Percentiles rank a stretch among this genome's conserved stretches.
phyloP scores from a whole-genome alignment of 1,140 invertebrate genomes.

The Pogonognathellus flavescens region DNA sequence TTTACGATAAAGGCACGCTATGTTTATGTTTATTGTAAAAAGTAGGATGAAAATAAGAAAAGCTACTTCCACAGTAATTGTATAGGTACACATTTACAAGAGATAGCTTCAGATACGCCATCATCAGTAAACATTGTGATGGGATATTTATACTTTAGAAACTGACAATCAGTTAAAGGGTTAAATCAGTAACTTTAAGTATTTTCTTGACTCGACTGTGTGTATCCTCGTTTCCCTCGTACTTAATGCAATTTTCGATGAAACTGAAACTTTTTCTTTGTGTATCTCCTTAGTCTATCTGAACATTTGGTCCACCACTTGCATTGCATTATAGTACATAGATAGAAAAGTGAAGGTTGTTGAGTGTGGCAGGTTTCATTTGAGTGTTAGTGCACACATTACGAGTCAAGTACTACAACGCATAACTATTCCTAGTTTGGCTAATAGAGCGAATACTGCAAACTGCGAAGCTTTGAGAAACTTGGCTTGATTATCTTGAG shows the following conservation, averaged over 20 bases:
- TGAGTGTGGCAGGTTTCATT: background rate
- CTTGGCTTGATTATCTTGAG: constrained; percentile 2
- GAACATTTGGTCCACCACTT: background rate
- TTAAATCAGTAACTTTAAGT: constrained; percentile 20
- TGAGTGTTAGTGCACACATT: constrained; percentile 11
- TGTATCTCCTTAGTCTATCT: too few relatives aligned
- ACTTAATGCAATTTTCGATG: too few relatives aligned
- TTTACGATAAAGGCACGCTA: background rate
- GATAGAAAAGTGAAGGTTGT: background rate
- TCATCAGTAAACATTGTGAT: background rate
- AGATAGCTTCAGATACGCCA: too few relatives aligned
- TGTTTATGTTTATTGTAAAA: background rate
- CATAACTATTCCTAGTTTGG: background rate
- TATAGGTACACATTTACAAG: too few relatives aligned
- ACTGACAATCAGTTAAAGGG: constrained; percentile 31
- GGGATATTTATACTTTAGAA: constrained; percentile 15
- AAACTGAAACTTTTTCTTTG: too few relatives aligned
- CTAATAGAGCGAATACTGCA: too few relatives aligned
- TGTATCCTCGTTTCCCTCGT: background rate
- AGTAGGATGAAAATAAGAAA: background rate
- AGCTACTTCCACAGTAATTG: background rate
- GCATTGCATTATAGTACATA: background rate
- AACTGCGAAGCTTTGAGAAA: too few relatives aligned
- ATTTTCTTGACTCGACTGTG: background rate
- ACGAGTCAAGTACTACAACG: background rate